Base-by-base conservation (phyloP, 2,888 invertebrate species). In the Conus canariensis region DNA sequence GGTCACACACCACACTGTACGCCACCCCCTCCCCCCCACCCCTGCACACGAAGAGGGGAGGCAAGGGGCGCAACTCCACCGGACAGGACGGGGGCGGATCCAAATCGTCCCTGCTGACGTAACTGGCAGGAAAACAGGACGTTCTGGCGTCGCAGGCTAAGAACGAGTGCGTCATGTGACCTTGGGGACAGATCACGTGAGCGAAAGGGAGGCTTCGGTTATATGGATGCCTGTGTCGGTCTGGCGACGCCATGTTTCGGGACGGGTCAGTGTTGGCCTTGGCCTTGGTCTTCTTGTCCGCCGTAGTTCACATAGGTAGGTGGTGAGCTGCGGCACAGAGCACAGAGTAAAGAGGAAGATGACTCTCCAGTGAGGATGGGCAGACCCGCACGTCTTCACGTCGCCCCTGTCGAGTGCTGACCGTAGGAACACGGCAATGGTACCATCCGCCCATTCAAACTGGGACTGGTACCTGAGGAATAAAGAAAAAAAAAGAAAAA, bases 381-480 rank as follows among this genome's bases (percentile, higher is more conserved):
- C 9, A 22, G n/a, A 6, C 1, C 67, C 86, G 30, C 86, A 86
- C 19, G 64, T 67, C 58, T 86, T 64, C 5, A 67, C n/a, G n/a
- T 67, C 19, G 59, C 86, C 64, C 30, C 12, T 22, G 30, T 14
- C 9, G 6, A 30, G 16, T 14, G 45, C 1, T 8, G 5, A 30
- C 14, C 7, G 16, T 12, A 9, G 30, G 12, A n/a, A 86, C 9
- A 86, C 12, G 5, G 86, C 86, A 9, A 30, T 64, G 10, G 60
- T 86, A 14, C 67, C 67, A 22, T 86, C 86, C 16, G 86, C 86
- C 86, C 86, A 86, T 67, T 86, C 67, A 1, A 22, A 16, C 45
- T 67, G 86, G 4, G 25, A 8, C 7, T 60, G 86, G 67, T 86
- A 86, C 25, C 86, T 86, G 67, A 59, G 25, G 7, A 22, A 85